phyloP scores from a whole-genome alignment of 2,888 invertebrate genomes.

The Leptogaster cylindrica region DNA sequence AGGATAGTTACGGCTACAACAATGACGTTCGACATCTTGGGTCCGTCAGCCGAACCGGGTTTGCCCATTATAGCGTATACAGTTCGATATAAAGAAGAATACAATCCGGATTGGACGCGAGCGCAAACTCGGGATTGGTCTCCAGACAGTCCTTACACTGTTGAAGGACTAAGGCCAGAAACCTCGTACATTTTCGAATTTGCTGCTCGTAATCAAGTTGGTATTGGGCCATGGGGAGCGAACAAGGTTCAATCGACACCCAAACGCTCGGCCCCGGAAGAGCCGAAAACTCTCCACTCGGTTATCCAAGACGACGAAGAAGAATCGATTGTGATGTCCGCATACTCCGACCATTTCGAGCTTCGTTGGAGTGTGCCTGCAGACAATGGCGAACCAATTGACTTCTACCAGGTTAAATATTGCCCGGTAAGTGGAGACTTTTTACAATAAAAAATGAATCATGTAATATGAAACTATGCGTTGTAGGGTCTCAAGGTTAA shows the following conservation, averaged over 20 bases:
- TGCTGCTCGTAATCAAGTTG: conserved; percentile 84
- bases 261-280: conserved; percentile 77
- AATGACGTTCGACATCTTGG: conserved; percentile 78
- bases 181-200: conserved; percentile 81
- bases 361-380: conserved; percentile 84
- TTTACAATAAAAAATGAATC: not conserved
- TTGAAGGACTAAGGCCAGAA: conserved; percentile 80
- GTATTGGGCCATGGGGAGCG: conserved; percentile 76
- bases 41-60: conserved; percentile 77
- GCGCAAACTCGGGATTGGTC: conserved; percentile 80
- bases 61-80: conserved; percentile 76
- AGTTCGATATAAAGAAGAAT: conserved; percentile 76
- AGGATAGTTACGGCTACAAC: conserved; percentile 82
- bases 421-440: conserved; percentile 85
- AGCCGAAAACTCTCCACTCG: conserved; percentile 68
- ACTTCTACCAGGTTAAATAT: conserved; percentile 79
- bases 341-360: conserved; percentile 80
- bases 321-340: conserved; percentile 65
- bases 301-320: conserved; percentile 61
- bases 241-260: conserved; percentile 74
- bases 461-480: not conserved
- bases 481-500: conserved; percentile 70
- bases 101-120: conserved; percentile 72
- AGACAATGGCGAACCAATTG: conserved; percentile 89
- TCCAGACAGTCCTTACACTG: conserved; percentile 77